Conservation (phyloP, 2,113 vertebrate species). For the Chloropsis hardwickii region DNA sequence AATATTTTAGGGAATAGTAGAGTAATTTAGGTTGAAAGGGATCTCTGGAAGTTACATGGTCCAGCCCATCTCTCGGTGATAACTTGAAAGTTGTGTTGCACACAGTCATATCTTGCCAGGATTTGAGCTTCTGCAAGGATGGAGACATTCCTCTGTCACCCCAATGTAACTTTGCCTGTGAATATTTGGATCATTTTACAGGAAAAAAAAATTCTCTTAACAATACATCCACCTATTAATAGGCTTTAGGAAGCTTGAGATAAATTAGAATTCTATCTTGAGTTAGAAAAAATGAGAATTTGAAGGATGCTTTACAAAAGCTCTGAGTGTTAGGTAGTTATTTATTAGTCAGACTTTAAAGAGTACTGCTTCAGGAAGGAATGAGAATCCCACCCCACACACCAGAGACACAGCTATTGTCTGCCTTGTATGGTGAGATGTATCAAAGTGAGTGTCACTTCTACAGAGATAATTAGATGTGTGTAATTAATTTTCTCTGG, state of each 20-base stretch:
- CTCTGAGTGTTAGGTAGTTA: not conserved
- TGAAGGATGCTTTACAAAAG: not conserved
- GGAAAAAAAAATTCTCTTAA: not conserved
- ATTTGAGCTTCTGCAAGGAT: not conserved
- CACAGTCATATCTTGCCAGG: not conserved
- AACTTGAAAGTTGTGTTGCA: not conserved
- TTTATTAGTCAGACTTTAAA: not conserved
- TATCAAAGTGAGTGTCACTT: not conserved
- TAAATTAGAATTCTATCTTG: not conserved
- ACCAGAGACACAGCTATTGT: not conserved
- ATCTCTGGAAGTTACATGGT: not conserved
- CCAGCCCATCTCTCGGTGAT: not conserved
- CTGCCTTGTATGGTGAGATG: not conserved
- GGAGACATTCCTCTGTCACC: not conserved
- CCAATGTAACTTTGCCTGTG: not conserved
- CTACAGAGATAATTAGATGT: not conserved
- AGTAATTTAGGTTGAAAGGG: not conserved
- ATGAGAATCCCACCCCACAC: not conserved
- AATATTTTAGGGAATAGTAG: not conserved
- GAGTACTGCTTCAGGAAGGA: not conserved
- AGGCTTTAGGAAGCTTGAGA: not conserved
- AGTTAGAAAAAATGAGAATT: not conserved
- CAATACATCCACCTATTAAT: not conserved
- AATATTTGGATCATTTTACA: not conserved
- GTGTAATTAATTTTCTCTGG: conserved; percentile 10